These are phyloP conservation scores for Drosophila stalkeri DNA, from an alignment of 2,888 invertebrate species.

Conservation along the genomic window DNA sequence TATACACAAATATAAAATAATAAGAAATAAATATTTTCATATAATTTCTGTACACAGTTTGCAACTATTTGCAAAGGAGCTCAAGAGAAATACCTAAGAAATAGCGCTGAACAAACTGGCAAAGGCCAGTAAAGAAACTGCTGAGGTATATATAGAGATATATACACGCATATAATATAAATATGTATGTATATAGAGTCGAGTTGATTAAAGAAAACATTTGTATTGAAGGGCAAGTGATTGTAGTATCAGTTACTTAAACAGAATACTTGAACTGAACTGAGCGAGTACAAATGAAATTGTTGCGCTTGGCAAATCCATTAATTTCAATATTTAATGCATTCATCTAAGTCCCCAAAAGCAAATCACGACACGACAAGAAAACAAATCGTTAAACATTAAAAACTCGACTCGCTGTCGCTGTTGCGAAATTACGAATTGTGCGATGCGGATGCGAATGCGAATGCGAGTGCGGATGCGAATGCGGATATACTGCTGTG, in stretches of 20 bases:
- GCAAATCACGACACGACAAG: constrained; percentile 52
- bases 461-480: constrained; percentile 7
- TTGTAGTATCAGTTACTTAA: background rate
- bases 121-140: background rate
- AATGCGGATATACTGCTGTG: constrained; percentile 13
- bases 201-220: constrained; percentile 1
- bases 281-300: constrained; percentile 23
- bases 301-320: constrained; percentile 26
- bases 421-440: constrained; percentile 20
- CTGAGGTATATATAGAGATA: background rate
- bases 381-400: constrained; percentile 65
- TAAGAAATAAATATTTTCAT: background rate
- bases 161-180: background rate
- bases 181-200: background rate
- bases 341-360: constrained; percentile 44
- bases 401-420: constrained; percentile 45
- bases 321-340: constrained; percentile 65
- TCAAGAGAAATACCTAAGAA: background rate
- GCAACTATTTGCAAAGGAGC: background rate
- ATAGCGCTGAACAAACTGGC: background rate
- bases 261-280: background rate
- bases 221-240: background rate
- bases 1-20: background rate
- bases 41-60: background rate
- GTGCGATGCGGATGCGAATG: constrained; percentile 8